Conservation (phyloP, 2,888 invertebrate species). For the Stomorhina lunata region DNA sequence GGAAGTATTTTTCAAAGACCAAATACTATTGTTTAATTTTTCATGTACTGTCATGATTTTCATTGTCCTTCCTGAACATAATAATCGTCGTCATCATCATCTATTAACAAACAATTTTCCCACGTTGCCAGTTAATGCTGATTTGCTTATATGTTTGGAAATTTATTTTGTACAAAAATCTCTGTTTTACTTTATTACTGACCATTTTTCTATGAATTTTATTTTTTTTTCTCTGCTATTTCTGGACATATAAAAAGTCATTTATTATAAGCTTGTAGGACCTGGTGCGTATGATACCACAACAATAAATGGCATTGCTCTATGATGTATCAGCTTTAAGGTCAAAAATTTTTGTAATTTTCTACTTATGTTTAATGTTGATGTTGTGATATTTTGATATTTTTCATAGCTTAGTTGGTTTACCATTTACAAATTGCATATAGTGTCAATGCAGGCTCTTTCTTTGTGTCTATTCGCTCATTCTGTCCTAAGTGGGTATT, state of each 20-base stretch:
- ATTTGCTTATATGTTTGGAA: conserved; percentile 36
- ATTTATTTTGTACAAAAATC: conserved; percentile 39
- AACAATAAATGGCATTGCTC: not conserved
- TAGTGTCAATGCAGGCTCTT: too few species aligned
- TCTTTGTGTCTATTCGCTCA: too few species aligned
- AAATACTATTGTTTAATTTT: not conserved
- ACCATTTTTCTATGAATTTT: not conserved
- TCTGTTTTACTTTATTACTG: conserved; percentile 29
- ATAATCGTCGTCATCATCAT: conserved; percentile 44
- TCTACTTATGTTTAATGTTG: conserved; percentile 19
- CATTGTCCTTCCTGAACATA: not conserved
- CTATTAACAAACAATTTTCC: conserved; percentile 39
- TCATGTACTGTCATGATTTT: not conserved
- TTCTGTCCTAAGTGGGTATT: not conserved
- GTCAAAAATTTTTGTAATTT: conserved; percentile 25
- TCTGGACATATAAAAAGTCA: not conserved
- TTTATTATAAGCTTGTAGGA: not conserved
- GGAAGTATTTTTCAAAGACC: not conserved
- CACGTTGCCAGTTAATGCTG: conserved; percentile 42
- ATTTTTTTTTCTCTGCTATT: not conserved
- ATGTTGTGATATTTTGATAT: conserved; percentile 17
- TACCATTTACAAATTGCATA: conserved; percentile 1
- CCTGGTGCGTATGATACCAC: not conserved
- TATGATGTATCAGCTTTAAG: conserved; percentile 27
- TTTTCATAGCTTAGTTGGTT: not conserved